A percentile compares a stretch with the other conserved stretches of the same genome.
These are phyloP conservation scores for Tachina grossa DNA, from an alignment of 2,888 invertebrate species.

Conservation along the genomic window DNA sequence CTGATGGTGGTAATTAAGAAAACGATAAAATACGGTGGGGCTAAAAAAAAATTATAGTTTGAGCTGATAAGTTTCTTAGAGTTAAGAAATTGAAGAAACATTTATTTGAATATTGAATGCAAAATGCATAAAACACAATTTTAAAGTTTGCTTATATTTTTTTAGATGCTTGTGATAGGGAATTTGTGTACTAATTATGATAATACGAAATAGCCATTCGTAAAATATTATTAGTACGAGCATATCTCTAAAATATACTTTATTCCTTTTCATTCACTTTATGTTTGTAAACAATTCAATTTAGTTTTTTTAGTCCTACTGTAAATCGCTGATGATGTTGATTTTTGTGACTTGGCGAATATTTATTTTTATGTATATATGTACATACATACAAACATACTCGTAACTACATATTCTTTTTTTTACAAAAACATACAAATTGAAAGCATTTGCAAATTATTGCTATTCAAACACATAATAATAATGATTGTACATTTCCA, in stretches of 20 bases:
- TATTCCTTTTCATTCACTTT: neutral
- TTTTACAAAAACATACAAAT: constrained; percentile 30
- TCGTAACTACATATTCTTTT: neutral
- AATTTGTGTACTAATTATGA: no score
- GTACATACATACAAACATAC: no score
- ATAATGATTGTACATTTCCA: constrained; percentile 52
- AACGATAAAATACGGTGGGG: constrained; percentile 10
- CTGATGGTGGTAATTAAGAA: constrained; percentile 3
- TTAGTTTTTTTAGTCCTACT: neutral
- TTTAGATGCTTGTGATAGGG: no score
- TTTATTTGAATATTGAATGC: no score
- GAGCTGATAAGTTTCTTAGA: neutral
- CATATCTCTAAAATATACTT: neutral
- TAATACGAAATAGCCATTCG: no score
- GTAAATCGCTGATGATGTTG: constrained; percentile 3
- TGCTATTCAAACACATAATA: constrained; percentile 41
- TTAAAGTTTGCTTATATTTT: no score
- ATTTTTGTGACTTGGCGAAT: constrained; percentile 33
- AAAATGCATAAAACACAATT: no score
- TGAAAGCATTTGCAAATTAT: constrained; percentile 59
- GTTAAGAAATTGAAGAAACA: no score
- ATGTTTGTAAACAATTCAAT: neutral
- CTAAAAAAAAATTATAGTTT: neutral
- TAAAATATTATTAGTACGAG: neutral
- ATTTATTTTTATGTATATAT: neutral